phyloP scores from a whole-genome alignment of 2,888 invertebrate species.

The Mongoloraphidia duomilia region DNA sequence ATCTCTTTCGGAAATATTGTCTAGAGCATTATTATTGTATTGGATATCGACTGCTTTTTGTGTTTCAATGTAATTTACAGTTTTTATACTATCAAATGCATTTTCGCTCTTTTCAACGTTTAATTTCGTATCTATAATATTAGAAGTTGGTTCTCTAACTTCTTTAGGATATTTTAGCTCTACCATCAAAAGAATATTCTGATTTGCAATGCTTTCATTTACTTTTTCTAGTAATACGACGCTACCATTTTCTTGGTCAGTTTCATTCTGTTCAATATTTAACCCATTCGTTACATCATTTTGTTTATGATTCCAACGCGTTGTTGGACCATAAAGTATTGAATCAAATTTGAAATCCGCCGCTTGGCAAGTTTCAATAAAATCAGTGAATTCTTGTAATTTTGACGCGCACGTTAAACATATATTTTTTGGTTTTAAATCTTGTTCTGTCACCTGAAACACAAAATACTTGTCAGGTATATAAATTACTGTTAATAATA shows the following conservation, averaged over 20 bases:
- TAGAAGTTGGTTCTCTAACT: conserved; percentile 6
- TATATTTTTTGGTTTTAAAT: conserved; percentile 28
- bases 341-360: conserved; percentile 27
- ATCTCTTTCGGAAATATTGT: too few relatives aligned
- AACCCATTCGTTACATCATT: neutral
- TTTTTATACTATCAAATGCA: too few relatives aligned
- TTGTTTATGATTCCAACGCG: conserved; percentile 3
- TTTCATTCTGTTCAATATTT: conserved; percentile 12
- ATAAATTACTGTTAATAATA: neutral
- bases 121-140: too few relatives aligned
- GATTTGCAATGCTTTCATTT: conserved; percentile 8
- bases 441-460: conserved; percentile 24
- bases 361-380: conserved; percentile 23
- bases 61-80: too few relatives aligned
- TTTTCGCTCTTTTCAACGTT: too few relatives aligned
- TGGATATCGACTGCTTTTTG: too few relatives aligned
- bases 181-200: conserved; percentile 20
- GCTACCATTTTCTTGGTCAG: conserved; percentile 18
- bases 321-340: conserved; percentile 14
- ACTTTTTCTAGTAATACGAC: conserved; percentile 10
- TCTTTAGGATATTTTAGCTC: conserved; percentile 17
- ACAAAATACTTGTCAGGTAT: conserved; percentile 3
- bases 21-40: too few relatives aligned
- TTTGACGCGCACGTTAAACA: conserved; percentile 26
- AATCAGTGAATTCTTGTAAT: conserved; percentile 25